A percentile compares a stretch with the other conserved stretches of the same genome.
phyloP scores from a whole-genome alignment of 2,113 vertebrate species.

The Indicator maculatus region DNA sequence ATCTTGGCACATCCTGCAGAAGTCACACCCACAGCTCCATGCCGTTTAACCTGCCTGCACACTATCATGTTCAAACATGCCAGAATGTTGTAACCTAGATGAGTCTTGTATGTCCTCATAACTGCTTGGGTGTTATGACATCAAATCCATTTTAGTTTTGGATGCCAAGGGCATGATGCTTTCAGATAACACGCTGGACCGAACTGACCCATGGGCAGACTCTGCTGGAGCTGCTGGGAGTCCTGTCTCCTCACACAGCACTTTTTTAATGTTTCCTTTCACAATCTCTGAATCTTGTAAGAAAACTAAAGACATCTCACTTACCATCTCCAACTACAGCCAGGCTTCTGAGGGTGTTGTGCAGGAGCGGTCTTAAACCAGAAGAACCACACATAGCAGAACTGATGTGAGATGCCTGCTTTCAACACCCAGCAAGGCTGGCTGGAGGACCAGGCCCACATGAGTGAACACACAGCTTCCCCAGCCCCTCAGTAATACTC shows the following conservation, averaged over 20 bases:
- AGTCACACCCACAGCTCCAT: background rate
- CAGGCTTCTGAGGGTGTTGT: background rate
- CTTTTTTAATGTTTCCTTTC: background rate
- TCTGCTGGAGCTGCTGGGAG: background rate
- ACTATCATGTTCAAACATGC: background rate
- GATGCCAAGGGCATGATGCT: background rate
- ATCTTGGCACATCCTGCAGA: background rate
- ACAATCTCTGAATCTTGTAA: background rate
- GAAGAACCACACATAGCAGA: background rate
- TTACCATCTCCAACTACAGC: background rate
- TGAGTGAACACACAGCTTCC: background rate
- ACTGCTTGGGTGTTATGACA: conserved; percentile 12
- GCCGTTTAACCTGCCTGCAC: background rate
- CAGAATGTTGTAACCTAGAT: background rate
- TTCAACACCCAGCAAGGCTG: background rate
- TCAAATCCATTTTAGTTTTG: conserved; percentile 8
- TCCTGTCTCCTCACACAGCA: background rate
- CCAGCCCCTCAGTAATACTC: background rate
- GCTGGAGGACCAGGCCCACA: background rate
- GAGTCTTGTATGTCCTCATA: background rate
- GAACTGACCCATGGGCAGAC: background rate
- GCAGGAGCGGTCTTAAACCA: background rate
- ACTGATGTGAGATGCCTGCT: background rate
- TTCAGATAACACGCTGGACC: background rate
- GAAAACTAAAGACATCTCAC: background rate